Conservation (phyloP, 2,888 invertebrate species). For the Silvanus unidentatus region DNA sequence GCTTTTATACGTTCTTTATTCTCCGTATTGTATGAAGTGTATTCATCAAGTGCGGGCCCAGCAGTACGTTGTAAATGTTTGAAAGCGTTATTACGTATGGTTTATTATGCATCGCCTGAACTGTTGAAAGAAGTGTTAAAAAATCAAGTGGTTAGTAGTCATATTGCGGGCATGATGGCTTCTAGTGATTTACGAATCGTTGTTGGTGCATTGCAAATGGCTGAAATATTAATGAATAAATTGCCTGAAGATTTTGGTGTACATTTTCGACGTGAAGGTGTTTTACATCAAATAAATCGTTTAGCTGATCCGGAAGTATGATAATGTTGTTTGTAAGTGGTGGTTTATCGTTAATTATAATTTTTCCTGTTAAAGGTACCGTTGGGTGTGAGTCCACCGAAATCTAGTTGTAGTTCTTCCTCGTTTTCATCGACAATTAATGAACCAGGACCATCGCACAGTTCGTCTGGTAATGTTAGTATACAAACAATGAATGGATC, state of each 20-base stretch:
- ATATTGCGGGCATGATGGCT: conserved; percentile 98
- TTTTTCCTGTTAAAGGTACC: background rate
- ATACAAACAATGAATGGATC: conserved; percentile 41
- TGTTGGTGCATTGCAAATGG: conserved; percentile 94
- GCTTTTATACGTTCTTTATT: conserved; percentile 71
- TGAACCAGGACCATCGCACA: conserved; percentile 45
- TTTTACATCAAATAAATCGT: conserved; percentile 79
- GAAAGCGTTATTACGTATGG: conserved; percentile 91
- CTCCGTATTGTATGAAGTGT: conserved; percentile 94
- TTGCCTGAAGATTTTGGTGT: conserved; percentile 91
- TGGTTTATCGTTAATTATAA: background rate
- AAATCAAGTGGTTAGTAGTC: conserved; percentile 82
- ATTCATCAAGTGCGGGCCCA: conserved; percentile 96
- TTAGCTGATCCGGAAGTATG: conserved; percentile 62
- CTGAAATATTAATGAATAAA: conserved; percentile 94
- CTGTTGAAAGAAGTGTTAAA: conserved; percentile 71
- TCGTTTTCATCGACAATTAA: conserved; percentile 49
- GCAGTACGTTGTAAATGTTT: conserved; percentile 96
- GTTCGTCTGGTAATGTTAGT: conserved; percentile 33
- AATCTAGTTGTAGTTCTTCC: conserved; percentile 50
- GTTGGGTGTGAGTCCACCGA: conserved; percentile 52
- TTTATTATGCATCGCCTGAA: conserved; percentile 87
- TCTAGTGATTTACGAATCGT: conserved; percentile 94
- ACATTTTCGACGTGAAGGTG: conserved; percentile 95
- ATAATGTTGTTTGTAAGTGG: background rate